phyloP scores from a whole-genome alignment of 2,888 invertebrate genomes.

The Sarcophaga subvicina region DNA sequence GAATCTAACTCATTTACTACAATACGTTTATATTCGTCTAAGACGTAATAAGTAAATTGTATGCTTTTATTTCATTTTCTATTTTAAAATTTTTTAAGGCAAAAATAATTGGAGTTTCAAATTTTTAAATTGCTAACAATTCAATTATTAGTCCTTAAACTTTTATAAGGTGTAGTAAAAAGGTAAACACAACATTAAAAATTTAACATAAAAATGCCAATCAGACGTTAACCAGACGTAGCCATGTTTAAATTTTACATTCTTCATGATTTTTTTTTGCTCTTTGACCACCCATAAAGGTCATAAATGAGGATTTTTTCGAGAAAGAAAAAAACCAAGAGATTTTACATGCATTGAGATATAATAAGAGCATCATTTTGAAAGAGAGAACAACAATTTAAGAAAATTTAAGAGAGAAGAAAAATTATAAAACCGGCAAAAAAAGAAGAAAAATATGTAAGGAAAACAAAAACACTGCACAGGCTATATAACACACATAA shows the following conservation, averaged over 20 bases:
- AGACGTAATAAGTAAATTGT: no score
- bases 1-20: no score
- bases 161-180: no score
- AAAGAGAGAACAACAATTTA: not conserved
- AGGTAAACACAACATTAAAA: slow-evolving; percentile 1
- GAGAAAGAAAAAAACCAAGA: not conserved
- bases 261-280: not conserved
- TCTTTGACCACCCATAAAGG: slow-evolving; percentile 62
- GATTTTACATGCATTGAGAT: no score
- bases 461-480: not conserved
- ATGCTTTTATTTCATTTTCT: no score
- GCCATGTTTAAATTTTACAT: not conserved
- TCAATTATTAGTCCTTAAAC: no score
- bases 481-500: not conserved
- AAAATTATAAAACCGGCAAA: not conserved
- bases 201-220: slow-evolving; percentile 19
- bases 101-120: no score
- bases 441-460: not conserved
- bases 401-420: not conserved
- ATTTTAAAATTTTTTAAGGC: no score
- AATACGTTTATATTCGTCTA: no score
- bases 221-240: slow-evolving; percentile 59
- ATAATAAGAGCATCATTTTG: not conserved
- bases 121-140: no score
- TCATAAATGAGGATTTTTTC: slow-evolving; percentile 46